Evolutionary conservation across 2,888 invertebrate genomes (phyloP).

Genomic region (Psylliodes chrysocephalus): DNA sequence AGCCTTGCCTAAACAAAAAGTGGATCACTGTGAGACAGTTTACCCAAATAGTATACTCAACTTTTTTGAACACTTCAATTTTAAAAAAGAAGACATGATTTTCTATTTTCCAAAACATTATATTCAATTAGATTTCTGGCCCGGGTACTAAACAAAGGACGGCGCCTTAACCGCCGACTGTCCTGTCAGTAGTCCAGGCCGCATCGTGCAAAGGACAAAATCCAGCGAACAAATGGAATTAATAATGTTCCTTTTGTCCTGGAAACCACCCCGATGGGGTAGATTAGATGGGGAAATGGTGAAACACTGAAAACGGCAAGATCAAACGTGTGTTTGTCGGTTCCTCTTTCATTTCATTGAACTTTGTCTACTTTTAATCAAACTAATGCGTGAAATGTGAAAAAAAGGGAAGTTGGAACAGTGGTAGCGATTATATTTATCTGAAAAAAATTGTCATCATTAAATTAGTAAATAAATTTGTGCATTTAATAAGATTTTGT

Average conservation of each 20-base stretch:
- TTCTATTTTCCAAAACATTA: no score
- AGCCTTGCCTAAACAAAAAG: no score
- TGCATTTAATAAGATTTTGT: no score
- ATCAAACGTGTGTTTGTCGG: slow-evolving; percentile 40
- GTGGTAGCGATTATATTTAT: neutral
- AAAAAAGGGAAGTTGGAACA: slow-evolving; percentile 15
- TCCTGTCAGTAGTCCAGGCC: neutral
- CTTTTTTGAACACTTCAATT: no score
- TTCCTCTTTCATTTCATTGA: slow-evolving; percentile 32
- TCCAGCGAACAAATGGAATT: slow-evolving; percentile 35
- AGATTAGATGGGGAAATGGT: slow-evolving; percentile 36
- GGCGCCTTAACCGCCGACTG: neutral
- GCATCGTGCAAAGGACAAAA: slow-evolving; percentile 5
- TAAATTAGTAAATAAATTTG: no score
- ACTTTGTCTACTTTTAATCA: slow-evolving; percentile 41
- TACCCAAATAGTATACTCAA: no score
- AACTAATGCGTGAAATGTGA: slow-evolving; percentile 41
- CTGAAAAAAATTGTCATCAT: no score
- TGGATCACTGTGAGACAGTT: no score
- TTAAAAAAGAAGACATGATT: no score
- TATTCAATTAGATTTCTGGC: neutral
- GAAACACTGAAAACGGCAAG: slow-evolving; percentile 25
- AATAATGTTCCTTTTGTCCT: slow-evolving; percentile 37
- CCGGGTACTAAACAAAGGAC: neutral
- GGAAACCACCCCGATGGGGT: slow-evolving; percentile 24